Evolutionary conservation across 64 coral and sea anemone genomes (phyloP), one percentile per base, ranked within the genome.

Genomic region (Stylophora pistillata): DNA sequence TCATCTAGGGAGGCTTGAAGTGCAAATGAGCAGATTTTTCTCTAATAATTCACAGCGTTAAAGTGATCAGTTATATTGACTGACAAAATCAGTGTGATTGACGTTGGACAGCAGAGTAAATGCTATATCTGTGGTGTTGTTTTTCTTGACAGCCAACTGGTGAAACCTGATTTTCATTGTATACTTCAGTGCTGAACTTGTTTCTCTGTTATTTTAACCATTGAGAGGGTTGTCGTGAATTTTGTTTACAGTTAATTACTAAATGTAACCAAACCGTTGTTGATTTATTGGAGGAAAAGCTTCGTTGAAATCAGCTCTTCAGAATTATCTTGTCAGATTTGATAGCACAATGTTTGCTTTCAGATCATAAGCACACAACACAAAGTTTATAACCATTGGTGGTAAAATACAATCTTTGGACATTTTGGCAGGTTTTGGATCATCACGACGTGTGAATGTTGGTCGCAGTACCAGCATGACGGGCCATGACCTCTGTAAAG

Each of bases 381-480:
- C n/a, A n/a, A n/a, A n/a, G n/a, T n/a, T n/a, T n/a, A n/a, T n/a
- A n/a, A n/a, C n/a, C n/a, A n/a, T n/a, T n/a, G n/a, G n/a, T n/a
- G n/a, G n/a, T 47, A 47, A 47, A 47, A 47, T 47, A 3, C 37
- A 60, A 16, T n/a, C 59, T 85, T 6, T 68, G 53, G 12, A 74
- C 74, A 0, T 58, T 21, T 60, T 30, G 16, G 15, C 71, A 84
- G 80, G 80, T 61, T 53, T 68, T 87, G 93, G 74, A 66, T 17
- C 72, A 78, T 82, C 72, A 5, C 74, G 90, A 31, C 87, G 77
- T 65, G 88, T 86, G 0, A 95, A 87, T 87, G 93, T 99, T 16
- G 90, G 90, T 11, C 94, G 97, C 0, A 99, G 97, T 55, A 82
- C 87, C 20, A 99, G 97, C 55, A 99, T 99, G 97, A 95, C 90